These are phyloP conservation scores for Neoarius graeffei DNA, from an alignment of 2,113 vertebrate species.

Conservation along the genomic window DNA sequence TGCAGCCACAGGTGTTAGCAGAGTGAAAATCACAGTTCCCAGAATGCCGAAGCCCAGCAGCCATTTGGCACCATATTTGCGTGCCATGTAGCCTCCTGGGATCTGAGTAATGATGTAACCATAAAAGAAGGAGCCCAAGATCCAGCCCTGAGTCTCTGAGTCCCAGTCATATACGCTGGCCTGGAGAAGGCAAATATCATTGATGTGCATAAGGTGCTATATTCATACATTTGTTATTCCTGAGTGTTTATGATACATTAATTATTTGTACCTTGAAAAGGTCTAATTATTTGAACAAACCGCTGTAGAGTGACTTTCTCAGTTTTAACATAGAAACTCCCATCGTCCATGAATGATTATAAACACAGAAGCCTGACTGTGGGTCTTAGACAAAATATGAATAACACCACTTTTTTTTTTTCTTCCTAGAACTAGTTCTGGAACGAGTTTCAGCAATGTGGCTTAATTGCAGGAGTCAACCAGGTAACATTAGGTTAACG, in stretches of 20 bases:
- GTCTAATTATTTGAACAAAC: background rate
- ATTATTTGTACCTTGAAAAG: background rate
- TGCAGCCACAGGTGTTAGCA: constrained; percentile 89
- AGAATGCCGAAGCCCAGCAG: constrained; percentile 88
- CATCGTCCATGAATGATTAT: background rate
- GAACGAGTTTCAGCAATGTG: background rate
- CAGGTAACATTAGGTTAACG: background rate
- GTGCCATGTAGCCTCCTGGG: constrained; percentile 90
- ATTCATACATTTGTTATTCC: background rate
- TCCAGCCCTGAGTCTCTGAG: constrained; percentile 93
- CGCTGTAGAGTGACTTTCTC: background rate
- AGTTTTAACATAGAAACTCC: background rate
- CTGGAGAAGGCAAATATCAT: constrained; percentile 63
- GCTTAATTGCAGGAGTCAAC: background rate
- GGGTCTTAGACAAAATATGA: background rate
- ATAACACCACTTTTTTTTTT: background rate
- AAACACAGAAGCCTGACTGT: background rate
- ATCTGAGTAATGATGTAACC: constrained; percentile 96
- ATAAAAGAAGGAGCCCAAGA: constrained; percentile 97
- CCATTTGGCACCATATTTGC: constrained; percentile 85
- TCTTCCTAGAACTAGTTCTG: background rate
- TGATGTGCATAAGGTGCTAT: background rate
- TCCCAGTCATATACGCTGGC: constrained; percentile 88
- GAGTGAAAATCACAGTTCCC: constrained; percentile 83
- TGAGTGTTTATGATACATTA: background rate